These are phyloP conservation scores for Alcedo atthis DNA, from an alignment of 2,797 vertebrate species.

Conservation along the genomic window DNA sequence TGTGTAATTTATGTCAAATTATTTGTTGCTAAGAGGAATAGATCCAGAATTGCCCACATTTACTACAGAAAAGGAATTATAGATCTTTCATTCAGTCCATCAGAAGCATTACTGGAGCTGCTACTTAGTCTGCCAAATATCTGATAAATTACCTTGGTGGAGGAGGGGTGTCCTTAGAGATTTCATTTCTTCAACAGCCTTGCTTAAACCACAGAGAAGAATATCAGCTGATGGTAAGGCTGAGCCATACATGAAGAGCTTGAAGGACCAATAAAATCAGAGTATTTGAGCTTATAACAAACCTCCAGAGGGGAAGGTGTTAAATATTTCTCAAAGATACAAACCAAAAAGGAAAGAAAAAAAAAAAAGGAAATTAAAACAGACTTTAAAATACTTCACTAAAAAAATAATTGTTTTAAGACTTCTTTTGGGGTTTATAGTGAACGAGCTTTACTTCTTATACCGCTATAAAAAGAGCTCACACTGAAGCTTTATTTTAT, in stretches of 20 bases:
- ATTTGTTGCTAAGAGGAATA: slow-evolving; percentile 56
- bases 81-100: slow-evolving; percentile 42
- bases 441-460: background rate
- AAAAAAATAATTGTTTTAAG: background rate
- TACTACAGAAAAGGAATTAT: slow-evolving; percentile 41
- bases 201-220: slow-evolving; percentile 30
- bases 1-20: slow-evolving; percentile 67
- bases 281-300: slow-evolving; percentile 19
- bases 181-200: background rate
- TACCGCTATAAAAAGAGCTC: background rate
- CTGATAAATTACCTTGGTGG: background rate
- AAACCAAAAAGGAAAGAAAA: background rate
- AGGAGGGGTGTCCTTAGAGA: background rate
- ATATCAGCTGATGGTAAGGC: background rate
- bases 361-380: background rate
- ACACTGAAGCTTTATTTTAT: background rate
- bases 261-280: slow-evolving; percentile 31
- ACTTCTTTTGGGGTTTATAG: background rate
- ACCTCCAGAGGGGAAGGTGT: slow-evolving; percentile 22
- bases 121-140: slow-evolving; percentile 20
- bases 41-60: slow-evolving; percentile 36
- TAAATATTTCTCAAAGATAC: slow-evolving; percentile 26
- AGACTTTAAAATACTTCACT: background rate
- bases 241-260: background rate
- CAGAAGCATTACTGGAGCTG: slow-evolving; percentile 24